Percentiles rank a stretch among this genome's conserved stretches.
Evolutionary conservation across 2,113 vertebrate species (phyloP).

Genomic region (Cichladusa arquata): DNA sequence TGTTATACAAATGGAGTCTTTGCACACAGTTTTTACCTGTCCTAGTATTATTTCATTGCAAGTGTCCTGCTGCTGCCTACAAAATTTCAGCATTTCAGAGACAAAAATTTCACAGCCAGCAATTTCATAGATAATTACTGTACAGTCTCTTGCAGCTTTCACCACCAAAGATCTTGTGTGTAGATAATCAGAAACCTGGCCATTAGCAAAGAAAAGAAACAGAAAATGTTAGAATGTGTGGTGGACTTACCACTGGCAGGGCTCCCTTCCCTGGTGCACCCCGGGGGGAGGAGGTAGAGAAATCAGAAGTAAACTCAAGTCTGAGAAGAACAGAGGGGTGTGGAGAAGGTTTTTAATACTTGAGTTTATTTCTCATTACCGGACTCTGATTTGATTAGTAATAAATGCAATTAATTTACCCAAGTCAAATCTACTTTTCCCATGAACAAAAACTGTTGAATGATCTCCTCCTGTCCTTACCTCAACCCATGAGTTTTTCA

Average conservation of each 20-base stretch:
- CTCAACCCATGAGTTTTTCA: neutral
- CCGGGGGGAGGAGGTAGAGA: neutral
- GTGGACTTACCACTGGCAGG: neutral
- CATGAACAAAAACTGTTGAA: neutral
- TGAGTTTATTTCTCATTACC: neutral
- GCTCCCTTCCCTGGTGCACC: neutral
- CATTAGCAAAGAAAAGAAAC: neutral
- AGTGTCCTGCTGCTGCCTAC: neutral
- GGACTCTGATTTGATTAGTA: neutral
- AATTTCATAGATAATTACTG: neutral
- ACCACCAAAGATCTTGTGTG: neutral
- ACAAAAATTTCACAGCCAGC: neutral
- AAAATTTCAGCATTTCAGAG: neutral
- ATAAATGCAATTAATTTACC: neutral
- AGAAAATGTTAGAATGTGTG: neutral
- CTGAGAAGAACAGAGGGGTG: neutral
- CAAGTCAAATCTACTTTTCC: neutral
- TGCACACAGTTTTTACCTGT: neutral
- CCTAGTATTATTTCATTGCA: neutral
- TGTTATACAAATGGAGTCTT: neutral
- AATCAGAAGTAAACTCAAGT: neutral
- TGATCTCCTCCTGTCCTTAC: neutral
- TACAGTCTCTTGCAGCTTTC: neutral
- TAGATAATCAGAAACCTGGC: neutral
- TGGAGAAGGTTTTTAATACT: neutral